These are phyloP conservation scores for Odontamblyopus rebecca DNA, from an alignment of 2,797 vertebrate genomes.

Conservation along the genomic window DNA sequence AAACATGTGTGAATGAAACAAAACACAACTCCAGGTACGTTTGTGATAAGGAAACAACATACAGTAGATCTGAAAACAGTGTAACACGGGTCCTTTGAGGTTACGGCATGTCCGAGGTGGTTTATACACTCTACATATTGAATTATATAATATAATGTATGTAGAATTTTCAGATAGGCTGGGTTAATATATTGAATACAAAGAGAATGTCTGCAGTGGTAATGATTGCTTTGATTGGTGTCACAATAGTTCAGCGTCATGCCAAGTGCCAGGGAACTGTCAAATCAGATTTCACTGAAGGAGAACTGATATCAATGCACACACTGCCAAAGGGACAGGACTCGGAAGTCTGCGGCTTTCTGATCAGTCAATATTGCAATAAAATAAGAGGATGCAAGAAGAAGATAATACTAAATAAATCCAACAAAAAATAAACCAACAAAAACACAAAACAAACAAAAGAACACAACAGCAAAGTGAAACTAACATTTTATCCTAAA, in stretches of 20 bases:
- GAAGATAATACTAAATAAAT: not conserved
- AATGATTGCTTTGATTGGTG: constrained; percentile 40
- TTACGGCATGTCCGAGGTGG: constrained; percentile 45
- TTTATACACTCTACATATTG: constrained; percentile 26
- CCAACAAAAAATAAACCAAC: no score
- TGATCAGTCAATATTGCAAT: not conserved
- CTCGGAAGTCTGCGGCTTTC: not conserved
- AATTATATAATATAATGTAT: not conserved
- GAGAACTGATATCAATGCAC: not conserved
- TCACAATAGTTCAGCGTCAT: constrained; percentile 31
- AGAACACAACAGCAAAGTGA: no score
- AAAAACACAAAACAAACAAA: no score
- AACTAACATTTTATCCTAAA: not conserved
- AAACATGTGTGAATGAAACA: no score
- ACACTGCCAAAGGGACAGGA: not conserved
- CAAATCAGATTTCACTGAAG: constrained; percentile 26
- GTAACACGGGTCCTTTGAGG: constrained; percentile 32
- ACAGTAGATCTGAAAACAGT: no score
- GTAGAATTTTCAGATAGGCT: constrained; percentile 14
- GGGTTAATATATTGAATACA: constrained; percentile 33
- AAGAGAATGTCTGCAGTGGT: constrained; percentile 51
- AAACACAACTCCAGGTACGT: no score
- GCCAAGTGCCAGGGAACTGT: constrained; percentile 24
- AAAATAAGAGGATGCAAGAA: not conserved
- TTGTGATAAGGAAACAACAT: no score